Evolutionary conservation across 2,888 invertebrate species (phyloP), one percentile per base, ranked within the genome.

Genomic region (Drosophila villosipedis): DNA sequence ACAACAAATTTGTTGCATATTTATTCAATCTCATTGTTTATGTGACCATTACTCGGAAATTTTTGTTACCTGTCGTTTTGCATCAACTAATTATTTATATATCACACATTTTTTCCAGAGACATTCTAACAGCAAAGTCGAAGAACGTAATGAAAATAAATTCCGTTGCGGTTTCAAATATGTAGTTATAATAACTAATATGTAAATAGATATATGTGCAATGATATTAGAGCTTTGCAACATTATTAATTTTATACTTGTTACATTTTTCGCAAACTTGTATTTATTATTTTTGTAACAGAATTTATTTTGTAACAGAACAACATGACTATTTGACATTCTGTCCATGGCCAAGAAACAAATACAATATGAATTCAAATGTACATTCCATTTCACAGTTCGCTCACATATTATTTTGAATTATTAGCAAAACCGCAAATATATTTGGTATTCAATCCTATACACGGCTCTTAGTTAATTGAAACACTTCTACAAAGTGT

Each of bases 21-120:
- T 66, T 75, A 79, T 58, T 53, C 59, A 53, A 52, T 47, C 25
- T 47, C 31, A 73, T 76, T 75, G 59, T 67, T 37, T 43, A 28
- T 61, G 39, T 47, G 61, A 30, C 37, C 54, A 35, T 57, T 22
- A 35, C 50, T 43, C 30, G 33, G 14, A 22, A 74, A 72, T 65
- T 53, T 49, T 66, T 65, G 66, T 35, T 55, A 73, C 30, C 54
- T 75, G 58, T 62, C 49, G 54, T 47, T 62, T 79, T 39, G 47
- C 58, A 47, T 63, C 59, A 68, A 76, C 80, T 80, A 68, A 80
- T 80, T 60, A 76, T 76, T 80, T 63, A 75, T 68, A 63, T 53
- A 49, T n/a, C 31, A 16, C 19, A 31, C 30, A 54, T 57, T 66
- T 58, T 58, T 58, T 22, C 41, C 41, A 58, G 12, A 22, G 43